Base-by-base conservation (phyloP, 2,113 vertebrate genomes). In the Clupea harengus region DNA sequence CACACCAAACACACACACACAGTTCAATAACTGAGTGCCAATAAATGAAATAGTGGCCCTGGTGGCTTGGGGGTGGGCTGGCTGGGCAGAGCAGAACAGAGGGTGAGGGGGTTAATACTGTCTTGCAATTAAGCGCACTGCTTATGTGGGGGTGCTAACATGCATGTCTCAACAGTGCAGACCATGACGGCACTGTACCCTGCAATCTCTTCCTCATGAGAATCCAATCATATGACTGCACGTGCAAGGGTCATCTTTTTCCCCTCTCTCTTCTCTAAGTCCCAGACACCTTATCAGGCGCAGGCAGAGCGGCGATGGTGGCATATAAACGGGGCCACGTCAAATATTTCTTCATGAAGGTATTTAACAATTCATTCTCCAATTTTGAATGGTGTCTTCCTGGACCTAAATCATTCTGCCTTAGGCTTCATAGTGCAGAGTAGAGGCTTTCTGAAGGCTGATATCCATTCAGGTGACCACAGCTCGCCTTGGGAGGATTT, bases 361-460 rank as follows among this genome's bases (percentile, higher is more conserved):
- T 93, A 95, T 96, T 95, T 95, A 95, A 95, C 93, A 94, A 94
- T 94, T 94, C 90, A 93, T 94, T 95, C 94, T 93, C 88, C 49
- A 90, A 91, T 91, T 94, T 94, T 93, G 95, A 94, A 94, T 93
- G 92, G 92, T 89, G 91, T 94, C 92, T 93, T 89, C 87, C 92
- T 87, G 90, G 89, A 88, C 85, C 80, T 88, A 90, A 89, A 92
- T 90, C 89, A 89, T 89, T 1, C 72, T 39, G 32, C 85, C 85
- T 45, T 81, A 64, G 6, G 39, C 50, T 81, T 83, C 81, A 86
- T 75, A 47, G 78, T 54, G 81, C 82, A 32, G 72, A 78, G 54
- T 45, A 81, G 45, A 46, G 20, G 64, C 75, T 83, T 83, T 88
- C 85, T 85, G 82, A 89, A 89, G 86, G 50, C 83, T 45, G 84